Evolutionary conservation across 2,888 invertebrate species (phyloP).

Genomic region (Drosophila aldrichi): DNA sequence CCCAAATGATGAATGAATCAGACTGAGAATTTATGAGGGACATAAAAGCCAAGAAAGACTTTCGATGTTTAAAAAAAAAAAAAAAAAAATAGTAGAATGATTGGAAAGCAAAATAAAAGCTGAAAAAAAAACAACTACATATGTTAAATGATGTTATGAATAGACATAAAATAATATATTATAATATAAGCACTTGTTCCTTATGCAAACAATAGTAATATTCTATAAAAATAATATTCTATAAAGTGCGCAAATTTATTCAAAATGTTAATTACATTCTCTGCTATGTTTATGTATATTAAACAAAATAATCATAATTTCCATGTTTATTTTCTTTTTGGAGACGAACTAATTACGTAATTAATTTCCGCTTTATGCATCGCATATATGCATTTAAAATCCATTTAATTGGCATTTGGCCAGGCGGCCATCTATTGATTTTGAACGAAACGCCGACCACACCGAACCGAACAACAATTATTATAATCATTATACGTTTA

Average conservation of each 20-base stretch:
- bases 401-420: slow-evolving; percentile 60
- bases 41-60: too few species aligned
- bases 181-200: neutral
- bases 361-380: slow-evolving; percentile 52
- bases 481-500: slow-evolving; percentile 55
- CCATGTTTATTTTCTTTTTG: too few species aligned
- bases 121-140: too few species aligned
- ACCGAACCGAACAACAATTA: slow-evolving; percentile 43
- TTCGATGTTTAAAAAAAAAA: too few species aligned
- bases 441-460: slow-evolving; percentile 20
- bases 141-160: too few species aligned
- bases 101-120: too few species aligned
- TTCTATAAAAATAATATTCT: neutral
- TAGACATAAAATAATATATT: neutral
- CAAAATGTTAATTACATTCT: neutral
- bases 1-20: neutral
- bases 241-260: neutral
- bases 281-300: neutral
- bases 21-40: neutral
- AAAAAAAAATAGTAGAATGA: too few species aligned
- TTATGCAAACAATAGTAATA: slow-evolving; percentile 1
- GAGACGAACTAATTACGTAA: slow-evolving; percentile 38
- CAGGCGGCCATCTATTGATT: slow-evolving; percentile 65
- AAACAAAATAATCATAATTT: neutral
- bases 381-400: slow-evolving; percentile 42